Evolutionary conservation across 2,888 invertebrate genomes (phyloP).

Genomic region (Rhagophthalmus giganteus): DNA sequence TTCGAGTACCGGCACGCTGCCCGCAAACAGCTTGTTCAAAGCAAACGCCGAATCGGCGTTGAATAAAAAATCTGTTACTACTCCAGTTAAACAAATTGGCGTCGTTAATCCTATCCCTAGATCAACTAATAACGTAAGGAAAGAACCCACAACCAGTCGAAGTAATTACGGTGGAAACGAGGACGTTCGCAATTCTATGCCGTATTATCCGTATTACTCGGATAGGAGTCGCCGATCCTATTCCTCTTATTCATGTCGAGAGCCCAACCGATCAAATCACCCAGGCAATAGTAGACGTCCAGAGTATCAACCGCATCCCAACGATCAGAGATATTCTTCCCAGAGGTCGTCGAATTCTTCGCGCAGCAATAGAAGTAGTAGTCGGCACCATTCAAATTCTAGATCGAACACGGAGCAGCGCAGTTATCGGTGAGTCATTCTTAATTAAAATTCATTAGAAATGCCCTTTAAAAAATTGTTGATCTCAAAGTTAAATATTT

Average conservation of each 20-base stretch:
- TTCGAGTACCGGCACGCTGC: neutral
- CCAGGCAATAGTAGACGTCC: constrained; percentile 10
- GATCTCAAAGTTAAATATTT: too few species aligned
- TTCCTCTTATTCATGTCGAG: constrained; percentile 11
- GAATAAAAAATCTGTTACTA: constrained; percentile 6
- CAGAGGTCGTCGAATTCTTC: constrained; percentile 5
- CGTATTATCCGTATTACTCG: constrained; percentile 13
- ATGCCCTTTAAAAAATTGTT: too few species aligned
- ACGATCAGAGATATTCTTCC: constrained; percentile 11
- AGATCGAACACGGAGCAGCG: constrained; percentile 10
- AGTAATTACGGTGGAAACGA: constrained; percentile 8
- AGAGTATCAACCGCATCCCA: constrained; percentile 17
- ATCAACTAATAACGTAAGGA: constrained; percentile 5
- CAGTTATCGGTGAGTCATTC: constrained; percentile 10
- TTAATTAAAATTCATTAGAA: too few species aligned
- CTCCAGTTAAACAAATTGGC: constrained; percentile 20
- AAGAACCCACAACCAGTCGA: constrained; percentile 4
- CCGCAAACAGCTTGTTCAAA: too few species aligned
- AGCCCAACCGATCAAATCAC: constrained; percentile 13
- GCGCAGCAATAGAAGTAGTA: constrained; percentile 11
- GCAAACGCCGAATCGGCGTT: too few species aligned
- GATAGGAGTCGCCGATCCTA: constrained; percentile 13
- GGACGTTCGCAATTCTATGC: constrained; percentile 10
- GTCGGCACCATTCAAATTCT: constrained; percentile 17
- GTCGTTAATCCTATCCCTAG: constrained; percentile 21